Conservation (phyloP, 2,888 invertebrate genomes). For the Tipula helvola region DNA sequence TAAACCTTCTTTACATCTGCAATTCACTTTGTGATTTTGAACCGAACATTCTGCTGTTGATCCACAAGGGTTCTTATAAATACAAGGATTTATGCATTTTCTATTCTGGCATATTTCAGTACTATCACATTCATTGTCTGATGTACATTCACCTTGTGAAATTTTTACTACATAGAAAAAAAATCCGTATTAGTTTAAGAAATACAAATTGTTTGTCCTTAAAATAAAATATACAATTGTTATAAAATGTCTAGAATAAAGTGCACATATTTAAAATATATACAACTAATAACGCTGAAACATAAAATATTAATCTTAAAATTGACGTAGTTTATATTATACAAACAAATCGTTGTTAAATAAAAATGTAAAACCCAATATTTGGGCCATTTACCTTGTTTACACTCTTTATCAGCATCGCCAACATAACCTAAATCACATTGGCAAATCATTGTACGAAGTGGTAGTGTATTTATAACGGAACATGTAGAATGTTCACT, state of each 20-base stretch:
- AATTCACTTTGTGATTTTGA: slow-evolving; percentile 60
- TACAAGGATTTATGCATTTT: slow-evolving; percentile 66
- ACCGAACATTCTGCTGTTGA: slow-evolving; percentile 65
- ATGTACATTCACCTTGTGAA: slow-evolving; percentile 49
- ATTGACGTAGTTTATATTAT: neutral
- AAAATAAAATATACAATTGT: neutral
- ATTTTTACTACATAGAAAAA: slow-evolving; percentile 12
- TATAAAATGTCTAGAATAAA: neutral
- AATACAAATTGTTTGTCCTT: neutral
- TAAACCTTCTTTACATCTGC: slow-evolving; percentile 59
- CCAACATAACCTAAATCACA: slow-evolving; percentile 73
- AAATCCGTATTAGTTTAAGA: neutral
- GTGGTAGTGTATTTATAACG: slow-evolving; percentile 73
- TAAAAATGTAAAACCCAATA: neutral
- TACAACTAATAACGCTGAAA: neutral
- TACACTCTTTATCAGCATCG: slow-evolving; percentile 75
- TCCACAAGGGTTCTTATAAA: slow-evolving; percentile 55
- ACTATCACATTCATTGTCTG: slow-evolving; percentile 57
- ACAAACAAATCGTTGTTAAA: neutral
- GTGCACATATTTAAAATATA: neutral
- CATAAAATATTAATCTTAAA: neutral
- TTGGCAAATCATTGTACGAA: slow-evolving; percentile 78
- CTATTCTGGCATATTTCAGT: slow-evolving; percentile 60
- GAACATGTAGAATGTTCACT: slow-evolving; percentile 69
- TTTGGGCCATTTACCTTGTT: slow-evolving; percentile 46